Percentiles rank a stretch among this genome's conserved stretches.
phyloP scores from a whole-genome alignment of 2,888 invertebrate species.

The Cephus sareptanus region DNA sequence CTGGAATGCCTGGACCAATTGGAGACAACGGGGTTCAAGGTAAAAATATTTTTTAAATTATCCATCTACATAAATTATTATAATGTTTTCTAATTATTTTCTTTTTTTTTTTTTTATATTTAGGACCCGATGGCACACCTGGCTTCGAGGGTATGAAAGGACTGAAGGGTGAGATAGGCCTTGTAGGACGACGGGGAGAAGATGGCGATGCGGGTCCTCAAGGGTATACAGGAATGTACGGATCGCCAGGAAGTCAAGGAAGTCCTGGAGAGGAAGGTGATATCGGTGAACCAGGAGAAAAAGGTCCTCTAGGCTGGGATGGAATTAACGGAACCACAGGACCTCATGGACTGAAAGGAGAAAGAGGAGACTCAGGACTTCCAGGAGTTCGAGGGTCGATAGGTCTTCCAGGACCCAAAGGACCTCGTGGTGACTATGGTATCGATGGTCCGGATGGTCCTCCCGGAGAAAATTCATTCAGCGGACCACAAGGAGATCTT shows the following conservation, averaged over 20 bases:
- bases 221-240: slow-evolving; percentile 64
- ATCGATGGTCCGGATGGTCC: slow-evolving; percentile 73
- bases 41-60: slow-evolving; percentile 18
- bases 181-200: slow-evolving; percentile 61
- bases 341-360: slow-evolving; percentile 75
- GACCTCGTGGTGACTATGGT: slow-evolving; percentile 74
- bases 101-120: not conserved
- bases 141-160: slow-evolving; percentile 61
- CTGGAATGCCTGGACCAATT: slow-evolving; percentile 67
- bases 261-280: slow-evolving; percentile 67
- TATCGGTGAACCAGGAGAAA: slow-evolving; percentile 70
- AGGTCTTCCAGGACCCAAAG: slow-evolving; percentile 72
- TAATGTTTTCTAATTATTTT: not conserved
- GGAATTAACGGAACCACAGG: slow-evolving; percentile 66
- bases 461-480: slow-evolving; percentile 73
- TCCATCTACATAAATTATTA: not conserved
- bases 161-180: slow-evolving; percentile 60
- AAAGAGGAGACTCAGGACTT: slow-evolving; percentile 78
- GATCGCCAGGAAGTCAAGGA: slow-evolving; percentile 69
- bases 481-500: slow-evolving; percentile 77
- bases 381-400: slow-evolving; percentile 74
- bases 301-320: slow-evolving; percentile 73
- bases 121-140: slow-evolving; percentile 53
- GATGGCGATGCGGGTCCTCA: slow-evolving; percentile 62
- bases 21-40: slow-evolving; percentile 56